phyloP scores from a whole-genome alignment of 2,113 vertebrate species.

The Silurus asotus region DNA sequence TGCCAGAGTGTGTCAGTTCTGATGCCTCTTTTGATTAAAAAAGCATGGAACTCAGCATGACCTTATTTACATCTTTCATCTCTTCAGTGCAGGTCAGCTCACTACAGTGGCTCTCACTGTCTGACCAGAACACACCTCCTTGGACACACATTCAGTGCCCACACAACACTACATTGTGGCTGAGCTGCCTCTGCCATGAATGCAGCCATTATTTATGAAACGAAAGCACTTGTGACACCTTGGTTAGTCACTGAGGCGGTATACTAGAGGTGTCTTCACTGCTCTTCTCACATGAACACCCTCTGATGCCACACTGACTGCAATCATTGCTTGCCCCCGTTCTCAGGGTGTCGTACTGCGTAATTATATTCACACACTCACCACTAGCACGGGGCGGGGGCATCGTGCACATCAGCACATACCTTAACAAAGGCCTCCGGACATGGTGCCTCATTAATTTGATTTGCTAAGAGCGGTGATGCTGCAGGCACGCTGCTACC shows the following conservation, averaged over 20 bases:
- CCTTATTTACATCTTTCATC: constrained; percentile 37
- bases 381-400: background rate
- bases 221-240: constrained; percentile 59
- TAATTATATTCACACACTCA: constrained; percentile 41
- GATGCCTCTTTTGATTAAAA: constrained; percentile 52
- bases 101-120: constrained; percentile 39
- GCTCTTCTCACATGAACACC: constrained; percentile 55
- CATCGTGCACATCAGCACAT: constrained; percentile 24
- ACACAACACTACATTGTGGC: background rate
- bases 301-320: constrained; percentile 13
- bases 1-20: constrained; percentile 43
- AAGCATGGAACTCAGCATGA: constrained; percentile 38
- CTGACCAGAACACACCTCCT: constrained; percentile 23
- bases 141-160: background rate
- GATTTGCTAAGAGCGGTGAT: constrained; percentile 51
- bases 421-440: constrained; percentile 46
- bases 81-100: constrained; percentile 20
- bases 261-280: constrained; percentile 48
- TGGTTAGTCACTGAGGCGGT: constrained; percentile 36
- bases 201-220: constrained; percentile 53
- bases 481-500: constrained; percentile 13
- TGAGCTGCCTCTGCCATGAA: constrained; percentile 45
- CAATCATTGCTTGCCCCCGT: constrained; percentile 36
- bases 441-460: constrained; percentile 53
- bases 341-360: constrained; percentile 46